Base-by-base conservation (phyloP, 2,888 invertebrate species). In the Elmis aenea region DNA sequence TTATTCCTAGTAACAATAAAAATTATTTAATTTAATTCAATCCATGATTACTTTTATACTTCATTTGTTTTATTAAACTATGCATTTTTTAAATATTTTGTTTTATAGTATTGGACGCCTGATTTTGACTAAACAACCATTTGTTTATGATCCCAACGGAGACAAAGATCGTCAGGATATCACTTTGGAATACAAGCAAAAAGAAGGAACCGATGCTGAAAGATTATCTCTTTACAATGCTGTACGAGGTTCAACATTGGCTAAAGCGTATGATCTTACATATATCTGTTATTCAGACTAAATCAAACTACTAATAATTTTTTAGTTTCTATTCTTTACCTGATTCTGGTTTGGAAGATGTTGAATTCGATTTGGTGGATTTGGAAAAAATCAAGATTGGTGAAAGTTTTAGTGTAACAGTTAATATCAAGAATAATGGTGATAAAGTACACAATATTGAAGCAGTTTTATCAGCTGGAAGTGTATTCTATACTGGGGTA, bases 401-500 rank as follows among this genome's bases (percentile, higher is more conserved):
- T 1, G 73, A 84, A 33, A 73, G 76, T 28, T 85, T 85, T 61
- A 68, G 72, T 20, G 74, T 85, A 2, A 71, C 71, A 0, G 80
- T 87, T 2, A 75, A 78, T 41, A 78, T 85, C 11, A 71, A 74
- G 45, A 85, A 82, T 51, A 76, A 70, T 33, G 76, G 78, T 6
- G 55, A 62, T 3, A 61, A 77, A 62, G 71, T 71, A 44, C 73
- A 85, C 3, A 79, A 76, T 20, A 75, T 88, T 25, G 77, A 80
- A 44, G 80, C 81, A 0, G 74, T 79, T 1, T 55, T 88, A 15
- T 75, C 79, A 3, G 77, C 82, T 1, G 77, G 74, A 25, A 83
- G 83, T 50, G 79, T 85, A 21, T 86, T 77, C 62, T 87, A 88
- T 67, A 88, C 81, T 13, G 89, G 88, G 3, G 78, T 85, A 5